Percentiles rank a stretch among this genome's conserved stretches.
Evolutionary conservation across 64 coral and sea anemone species (phyloP).

Genomic region (Pocillopora damicornis): DNA sequence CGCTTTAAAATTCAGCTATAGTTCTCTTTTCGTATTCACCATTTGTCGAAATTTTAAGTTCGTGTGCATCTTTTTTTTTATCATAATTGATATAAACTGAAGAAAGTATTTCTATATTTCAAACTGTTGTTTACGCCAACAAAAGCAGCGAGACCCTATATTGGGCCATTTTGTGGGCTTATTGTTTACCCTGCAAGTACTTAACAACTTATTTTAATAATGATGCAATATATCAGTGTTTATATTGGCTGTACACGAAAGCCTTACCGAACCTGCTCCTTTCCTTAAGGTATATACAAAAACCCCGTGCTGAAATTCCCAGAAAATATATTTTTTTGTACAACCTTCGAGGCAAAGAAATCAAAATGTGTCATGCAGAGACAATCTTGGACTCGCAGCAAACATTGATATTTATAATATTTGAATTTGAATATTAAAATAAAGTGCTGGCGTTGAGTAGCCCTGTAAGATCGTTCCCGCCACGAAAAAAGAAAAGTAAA

Average conservation of each 20-base stretch:
- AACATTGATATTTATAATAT: conserved; percentile 20
- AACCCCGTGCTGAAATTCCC: no score
- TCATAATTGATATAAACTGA: not conserved
- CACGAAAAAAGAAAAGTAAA: not conserved
- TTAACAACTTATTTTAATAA: not conserved
- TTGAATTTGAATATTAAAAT: conserved; percentile 1
- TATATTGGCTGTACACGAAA: not conserved
- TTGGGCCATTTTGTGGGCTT: not conserved
- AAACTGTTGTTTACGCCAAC: not conserved
- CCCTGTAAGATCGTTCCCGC: not conserved
- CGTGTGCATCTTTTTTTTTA: not conserved
- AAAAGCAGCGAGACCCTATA: not conserved
- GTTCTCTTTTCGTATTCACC: not conserved
- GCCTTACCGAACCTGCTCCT: not conserved
- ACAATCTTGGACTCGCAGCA: not conserved
- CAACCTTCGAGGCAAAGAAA: not conserved
- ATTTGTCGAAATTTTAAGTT: not conserved
- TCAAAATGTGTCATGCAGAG: not conserved
- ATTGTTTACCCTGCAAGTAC: not conserved
- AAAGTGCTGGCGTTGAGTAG: not conserved
- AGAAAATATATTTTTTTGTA: no score
- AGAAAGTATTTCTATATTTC: not conserved
- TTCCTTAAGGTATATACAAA: no score
- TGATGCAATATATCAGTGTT: conserved; percentile 10
- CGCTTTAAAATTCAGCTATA: no score